Conservation (phyloP, 2,113 vertebrate genomes). For the Amphiprion percula region DNA sequence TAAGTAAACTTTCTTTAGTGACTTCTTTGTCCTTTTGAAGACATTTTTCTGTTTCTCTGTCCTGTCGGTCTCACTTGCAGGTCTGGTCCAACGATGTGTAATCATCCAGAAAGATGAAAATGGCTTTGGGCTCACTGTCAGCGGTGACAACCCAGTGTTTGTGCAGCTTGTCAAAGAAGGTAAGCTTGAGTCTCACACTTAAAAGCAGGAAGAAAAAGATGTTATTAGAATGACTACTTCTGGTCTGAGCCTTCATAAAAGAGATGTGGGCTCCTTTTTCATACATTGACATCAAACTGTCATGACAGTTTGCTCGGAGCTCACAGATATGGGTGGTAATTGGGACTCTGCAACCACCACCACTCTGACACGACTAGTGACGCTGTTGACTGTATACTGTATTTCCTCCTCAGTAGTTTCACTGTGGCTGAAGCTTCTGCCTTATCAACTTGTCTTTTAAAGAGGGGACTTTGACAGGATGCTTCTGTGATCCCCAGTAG, state of each 20-base stretch:
- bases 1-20: neutral
- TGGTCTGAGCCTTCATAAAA: slow-evolving; percentile 9
- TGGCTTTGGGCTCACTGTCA: slow-evolving; percentile 98
- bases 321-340: slow-evolving; percentile 34
- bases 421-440: slow-evolving; percentile 31
- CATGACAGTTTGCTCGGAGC: slow-evolving; percentile 9
- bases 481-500: neutral
- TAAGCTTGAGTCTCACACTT: slow-evolving; percentile 68
- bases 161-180: slow-evolving; percentile 99
- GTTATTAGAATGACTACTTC: slow-evolving; percentile 5
- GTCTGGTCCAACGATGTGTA: slow-evolving; percentile 98
- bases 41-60: slow-evolving; percentile 40
- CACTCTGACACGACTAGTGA: slow-evolving; percentile 6
- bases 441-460: slow-evolving; percentile 31
- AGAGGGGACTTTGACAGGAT: slow-evolving; percentile 38
- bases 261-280: slow-evolving; percentile 5
- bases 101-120: slow-evolving; percentile 99
- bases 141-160: slow-evolving; percentile 99
- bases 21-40: slow-evolving; percentile 45
- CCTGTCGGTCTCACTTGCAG: slow-evolving; percentile 79
- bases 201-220: slow-evolving; percentile 21
- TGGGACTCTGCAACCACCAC: slow-evolving; percentile 5
- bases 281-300: slow-evolving; percentile 37
- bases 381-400: neutral
- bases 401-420: slow-evolving; percentile 42